Evolutionary conservation across 2,888 invertebrate species (phyloP).

Genomic region (Heliconius hortense): DNA sequence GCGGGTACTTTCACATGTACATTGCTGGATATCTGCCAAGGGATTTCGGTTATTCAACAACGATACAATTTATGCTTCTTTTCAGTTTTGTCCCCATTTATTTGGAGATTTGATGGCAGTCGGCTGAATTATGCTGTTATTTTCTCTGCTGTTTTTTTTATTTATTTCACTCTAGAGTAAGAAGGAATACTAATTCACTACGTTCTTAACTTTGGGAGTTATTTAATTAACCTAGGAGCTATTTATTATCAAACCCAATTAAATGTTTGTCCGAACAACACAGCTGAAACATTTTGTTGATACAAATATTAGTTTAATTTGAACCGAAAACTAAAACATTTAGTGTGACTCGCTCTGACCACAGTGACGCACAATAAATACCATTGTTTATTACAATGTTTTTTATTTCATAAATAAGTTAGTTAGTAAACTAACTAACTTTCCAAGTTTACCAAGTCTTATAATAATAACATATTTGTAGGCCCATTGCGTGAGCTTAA

Average conservation of each 20-base stretch:
- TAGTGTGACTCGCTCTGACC: background rate
- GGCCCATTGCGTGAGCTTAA: background rate
- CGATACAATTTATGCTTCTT: slow-evolving; percentile 47
- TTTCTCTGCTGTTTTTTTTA: background rate
- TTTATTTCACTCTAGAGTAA: background rate
- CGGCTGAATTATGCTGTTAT: background rate
- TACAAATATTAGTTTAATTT: background rate
- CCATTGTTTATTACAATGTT: background rate
- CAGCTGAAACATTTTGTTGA: background rate
- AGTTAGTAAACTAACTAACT: too few relatives aligned
- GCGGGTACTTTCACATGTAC: slow-evolving; percentile 66
- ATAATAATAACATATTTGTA: background rate
- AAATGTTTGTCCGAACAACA: background rate
- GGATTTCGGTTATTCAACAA: slow-evolving; percentile 58
- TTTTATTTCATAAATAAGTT: background rate
- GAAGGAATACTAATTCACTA: background rate
- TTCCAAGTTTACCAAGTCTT: background rate
- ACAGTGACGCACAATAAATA: slow-evolving; percentile 5
- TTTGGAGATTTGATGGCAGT: slow-evolving; percentile 1
- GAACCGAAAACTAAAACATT: background rate
- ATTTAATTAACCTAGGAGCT: background rate
- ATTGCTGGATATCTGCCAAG: slow-evolving; percentile 67
- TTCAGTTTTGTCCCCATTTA: slow-evolving; percentile 28
- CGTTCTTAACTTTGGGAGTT: background rate
- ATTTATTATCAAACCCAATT: background rate